phyloP scores from a whole-genome alignment of 1,140 invertebrate species.

The Drosophila orena region DNA sequence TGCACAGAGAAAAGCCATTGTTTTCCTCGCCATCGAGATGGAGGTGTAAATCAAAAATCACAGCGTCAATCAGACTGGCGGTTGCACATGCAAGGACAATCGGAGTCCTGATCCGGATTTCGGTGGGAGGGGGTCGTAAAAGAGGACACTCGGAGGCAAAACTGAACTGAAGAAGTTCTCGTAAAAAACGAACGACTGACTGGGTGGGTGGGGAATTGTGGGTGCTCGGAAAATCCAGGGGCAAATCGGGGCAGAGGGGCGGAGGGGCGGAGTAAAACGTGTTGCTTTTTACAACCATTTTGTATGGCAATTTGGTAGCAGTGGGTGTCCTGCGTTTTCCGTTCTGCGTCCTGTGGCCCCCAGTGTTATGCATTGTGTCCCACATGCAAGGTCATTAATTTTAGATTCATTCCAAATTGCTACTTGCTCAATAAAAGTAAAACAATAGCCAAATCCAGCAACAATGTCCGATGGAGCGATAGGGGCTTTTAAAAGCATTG shows the following conservation, averaged over 20 bases:
- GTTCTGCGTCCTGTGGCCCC: constrained; percentile 4
- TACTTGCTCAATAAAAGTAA: constrained; percentile 54
- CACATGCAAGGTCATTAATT: constrained; percentile 75
- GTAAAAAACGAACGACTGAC: constrained; percentile 22
- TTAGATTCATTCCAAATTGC: constrained; percentile 57
- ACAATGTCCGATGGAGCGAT: constrained; percentile 46
- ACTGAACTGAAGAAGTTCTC: constrained; percentile 32
- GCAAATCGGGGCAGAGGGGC: constrained; percentile 22
- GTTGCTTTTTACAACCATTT: constrained; percentile 61
- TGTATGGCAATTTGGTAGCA: constrained; percentile 61
- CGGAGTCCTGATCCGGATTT: constrained; percentile 30
- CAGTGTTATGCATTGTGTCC: constrained; percentile 38
- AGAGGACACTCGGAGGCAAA: constrained; percentile 41
- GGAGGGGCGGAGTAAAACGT: constrained; percentile 53
- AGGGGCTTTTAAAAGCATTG: constrained; percentile 40
- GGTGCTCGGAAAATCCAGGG: constrained; percentile 11
- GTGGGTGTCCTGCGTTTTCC: constrained; percentile 7
- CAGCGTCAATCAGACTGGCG: constrained; percentile 6
- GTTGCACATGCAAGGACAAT: constrained; percentile 42
- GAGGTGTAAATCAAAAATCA: constrained; percentile 53
- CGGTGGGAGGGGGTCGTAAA: constrained; percentile 34
- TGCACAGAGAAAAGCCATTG: background rate
- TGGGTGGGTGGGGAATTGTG: background rate
- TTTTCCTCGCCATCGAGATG: constrained; percentile 25
- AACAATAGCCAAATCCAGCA: constrained; percentile 25